Percentiles rank a stretch among this genome's conserved stretches.
Evolutionary conservation across 2,797 vertebrate species (phyloP).

Genomic region (Characodon lateralis): DNA sequence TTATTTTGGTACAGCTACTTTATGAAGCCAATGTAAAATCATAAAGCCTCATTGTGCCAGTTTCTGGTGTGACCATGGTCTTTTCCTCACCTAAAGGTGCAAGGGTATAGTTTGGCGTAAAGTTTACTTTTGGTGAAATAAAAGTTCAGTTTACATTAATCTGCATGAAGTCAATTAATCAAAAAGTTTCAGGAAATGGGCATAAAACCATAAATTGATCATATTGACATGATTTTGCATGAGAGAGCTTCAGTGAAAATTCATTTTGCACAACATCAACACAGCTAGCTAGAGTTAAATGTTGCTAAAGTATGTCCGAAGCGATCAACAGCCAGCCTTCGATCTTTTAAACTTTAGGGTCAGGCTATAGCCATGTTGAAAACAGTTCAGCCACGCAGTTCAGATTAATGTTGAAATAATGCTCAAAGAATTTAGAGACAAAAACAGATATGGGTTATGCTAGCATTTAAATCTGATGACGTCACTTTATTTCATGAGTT

Average conservation of each 20-base stretch:
- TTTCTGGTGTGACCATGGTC: constrained; percentile 43
- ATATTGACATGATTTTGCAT: neutral
- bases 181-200: constrained; percentile 48
- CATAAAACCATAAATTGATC: constrained; percentile 10
- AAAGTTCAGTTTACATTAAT: constrained; percentile 22
- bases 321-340: neutral
- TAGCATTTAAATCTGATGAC: neutral
- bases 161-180: constrained; percentile 42
- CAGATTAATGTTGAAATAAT: too few species aligned
- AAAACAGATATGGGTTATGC: too few species aligned
- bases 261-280: neutral
- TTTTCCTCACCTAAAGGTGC: constrained; percentile 9
- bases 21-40: neutral
- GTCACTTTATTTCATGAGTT: neutral
- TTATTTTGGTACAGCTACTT: neutral
- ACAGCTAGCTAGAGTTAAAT: neutral
- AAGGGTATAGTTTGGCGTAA: constrained; percentile 18
- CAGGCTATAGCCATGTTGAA: neutral
- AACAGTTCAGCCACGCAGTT: too few species aligned
- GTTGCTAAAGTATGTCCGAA: neutral
- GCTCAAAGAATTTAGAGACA: too few species aligned
- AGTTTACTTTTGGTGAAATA: constrained; percentile 29
- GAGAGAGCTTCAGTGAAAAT: neutral
- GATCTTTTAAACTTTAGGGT: neutral
- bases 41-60: neutral